Evolutionary conservation across 1,140 invertebrate species (phyloP).

Genomic region (Helicoverpa armigera): DNA sequence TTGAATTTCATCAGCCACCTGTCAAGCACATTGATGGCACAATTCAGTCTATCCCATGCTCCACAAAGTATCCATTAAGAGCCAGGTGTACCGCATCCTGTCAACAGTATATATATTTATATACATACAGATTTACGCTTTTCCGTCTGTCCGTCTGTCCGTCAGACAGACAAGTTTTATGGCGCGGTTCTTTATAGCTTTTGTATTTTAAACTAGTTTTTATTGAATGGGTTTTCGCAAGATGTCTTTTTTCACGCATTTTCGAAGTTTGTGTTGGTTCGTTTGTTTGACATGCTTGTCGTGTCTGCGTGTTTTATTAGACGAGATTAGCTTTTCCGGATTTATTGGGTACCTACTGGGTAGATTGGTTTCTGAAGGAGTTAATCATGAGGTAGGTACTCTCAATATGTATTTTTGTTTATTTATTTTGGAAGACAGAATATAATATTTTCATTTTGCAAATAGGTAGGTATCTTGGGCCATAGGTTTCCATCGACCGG

Average conservation of each 20-base stretch:
- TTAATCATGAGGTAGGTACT: no score
- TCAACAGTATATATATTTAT: neutral
- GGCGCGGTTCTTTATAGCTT: constrained; percentile 18
- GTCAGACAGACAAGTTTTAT: constrained; percentile 23
- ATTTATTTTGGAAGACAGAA: no score
- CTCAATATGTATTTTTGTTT: no score
- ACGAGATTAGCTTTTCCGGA: no score
- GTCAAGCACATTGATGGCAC: neutral
- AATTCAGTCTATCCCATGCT: neutral
- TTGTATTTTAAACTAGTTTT: constrained; percentile 16
- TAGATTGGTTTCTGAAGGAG: no score
- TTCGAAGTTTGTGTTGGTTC: neutral
- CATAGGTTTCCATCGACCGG: no score
- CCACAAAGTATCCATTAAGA: constrained; percentile 15
- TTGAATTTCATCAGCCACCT: no score
- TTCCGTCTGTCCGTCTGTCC: constrained; percentile 16
- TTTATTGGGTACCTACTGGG: no score
- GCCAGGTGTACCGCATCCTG: constrained; percentile 8
- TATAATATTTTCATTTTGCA: no score
- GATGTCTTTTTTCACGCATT: constrained; percentile 1
- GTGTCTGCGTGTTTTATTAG: no score
- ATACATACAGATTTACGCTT: constrained; percentile 19
- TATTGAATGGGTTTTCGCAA: neutral
- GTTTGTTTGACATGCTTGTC: neutral
- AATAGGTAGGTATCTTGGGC: no score